Evolutionary conservation across 2,797 vertebrate species (phyloP).

Genomic region (Adelosebastes latens): DNA sequence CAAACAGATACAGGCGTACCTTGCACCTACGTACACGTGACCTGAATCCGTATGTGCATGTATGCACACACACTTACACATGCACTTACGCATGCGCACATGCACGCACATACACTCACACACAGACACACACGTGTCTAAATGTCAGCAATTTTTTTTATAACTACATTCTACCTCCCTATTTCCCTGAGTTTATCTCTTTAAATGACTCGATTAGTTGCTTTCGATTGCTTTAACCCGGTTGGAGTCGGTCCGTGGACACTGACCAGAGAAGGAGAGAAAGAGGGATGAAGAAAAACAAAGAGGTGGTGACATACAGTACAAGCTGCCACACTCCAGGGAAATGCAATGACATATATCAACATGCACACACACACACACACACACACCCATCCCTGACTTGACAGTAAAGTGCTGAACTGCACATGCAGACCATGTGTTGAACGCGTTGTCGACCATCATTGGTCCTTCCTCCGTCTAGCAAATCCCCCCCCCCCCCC

Average conservation of each 20-base stretch:
- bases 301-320: neutral
- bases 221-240: neutral
- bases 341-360: neutral
- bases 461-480: constrained; percentile 43
- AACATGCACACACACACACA: constrained; percentile 4
- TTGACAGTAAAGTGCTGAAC: constrained; percentile 17
- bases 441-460: neutral
- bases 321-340: neutral
- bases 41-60: too few relatives aligned
- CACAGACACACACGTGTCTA: too few relatives aligned
- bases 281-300: constrained; percentile 3
- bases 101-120: too few relatives aligned
- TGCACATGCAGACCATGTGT: constrained; percentile 48
- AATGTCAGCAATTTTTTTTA: too few relatives aligned
- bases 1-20: too few relatives aligned
- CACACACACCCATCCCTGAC: constrained; percentile 1
- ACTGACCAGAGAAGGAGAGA: neutral
- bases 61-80: too few relatives aligned
- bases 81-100: too few relatives aligned
- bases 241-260: neutral
- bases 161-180: too few relatives aligned
- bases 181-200: neutral
- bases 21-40: too few relatives aligned
- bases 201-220: neutral
- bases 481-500: constrained; percentile 28